phyloP scores from a whole-genome alignment of 1,140 invertebrate genomes.

The Zaprionus vittiger region DNA sequence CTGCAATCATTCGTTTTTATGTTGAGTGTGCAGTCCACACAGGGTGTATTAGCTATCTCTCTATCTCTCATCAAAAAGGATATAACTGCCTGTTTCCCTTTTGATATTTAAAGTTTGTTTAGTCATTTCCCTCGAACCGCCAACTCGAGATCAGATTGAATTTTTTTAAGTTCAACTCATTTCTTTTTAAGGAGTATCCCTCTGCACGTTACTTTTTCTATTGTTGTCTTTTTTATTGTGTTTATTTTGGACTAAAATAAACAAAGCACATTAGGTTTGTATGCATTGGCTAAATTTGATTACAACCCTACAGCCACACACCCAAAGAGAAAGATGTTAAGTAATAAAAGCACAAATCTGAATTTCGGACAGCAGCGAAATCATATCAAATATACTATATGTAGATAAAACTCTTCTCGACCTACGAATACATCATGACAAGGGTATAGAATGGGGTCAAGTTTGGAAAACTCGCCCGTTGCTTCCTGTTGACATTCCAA shows the following conservation, averaged over 20 bases:
- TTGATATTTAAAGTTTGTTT: no score
- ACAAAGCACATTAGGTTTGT: not conserved
- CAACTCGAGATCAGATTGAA: no score
- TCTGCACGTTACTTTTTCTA: no score
- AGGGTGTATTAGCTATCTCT: not conserved
- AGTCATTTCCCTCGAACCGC: no score
- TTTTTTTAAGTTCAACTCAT: not conserved
- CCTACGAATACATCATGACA: not conserved
- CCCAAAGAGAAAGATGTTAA: not conserved
- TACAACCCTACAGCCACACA: not conserved
- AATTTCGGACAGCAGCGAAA: slow-evolving; percentile 7
- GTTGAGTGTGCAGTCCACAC: not conserved
- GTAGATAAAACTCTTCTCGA: slow-evolving; percentile 57
- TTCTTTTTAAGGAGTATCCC: not conserved
- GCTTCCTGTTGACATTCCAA: slow-evolving; percentile 39
- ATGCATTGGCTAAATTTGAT: not conserved
- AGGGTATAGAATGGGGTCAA: slow-evolving; percentile 34
- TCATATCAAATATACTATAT: slow-evolving; percentile 57
- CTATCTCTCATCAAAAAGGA: no score
- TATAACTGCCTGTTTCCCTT: no score
- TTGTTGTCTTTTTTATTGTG: not conserved
- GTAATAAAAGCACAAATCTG: slow-evolving; percentile 2
- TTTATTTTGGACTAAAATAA: not conserved
- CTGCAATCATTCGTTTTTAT: slow-evolving; percentile 1
- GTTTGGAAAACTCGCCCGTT: slow-evolving; percentile 53